Base-by-base conservation (phyloP, 2,797 vertebrate genomes). In the Smutsia gigantea region DNA sequence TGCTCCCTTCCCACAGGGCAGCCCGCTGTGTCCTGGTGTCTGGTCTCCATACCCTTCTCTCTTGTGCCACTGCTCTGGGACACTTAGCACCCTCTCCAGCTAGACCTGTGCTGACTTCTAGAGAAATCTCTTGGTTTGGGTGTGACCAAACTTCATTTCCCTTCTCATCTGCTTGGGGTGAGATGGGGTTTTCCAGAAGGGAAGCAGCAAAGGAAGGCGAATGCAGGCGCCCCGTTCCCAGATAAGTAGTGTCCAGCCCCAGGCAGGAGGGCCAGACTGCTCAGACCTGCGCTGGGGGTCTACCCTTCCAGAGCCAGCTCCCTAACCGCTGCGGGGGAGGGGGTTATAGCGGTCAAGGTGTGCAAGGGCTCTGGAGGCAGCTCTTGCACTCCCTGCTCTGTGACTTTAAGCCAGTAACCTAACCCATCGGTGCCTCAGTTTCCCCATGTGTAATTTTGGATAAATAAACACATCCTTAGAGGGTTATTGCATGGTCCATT, bases 401-500 rank as follows among this genome's bases (percentile, higher is more conserved):
- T 90, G 63, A 74, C 29, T 42, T 72, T 14, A 75, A 53, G 55
- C 57, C 19, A 31, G 6, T 23, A 9, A 11, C 64, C 55, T 21
- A 34, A 15, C 39, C 78, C 6, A 4, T 7, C 17, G 29, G 61
- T 51, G 25, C 69, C 51, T 57, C 42, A 1, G 64, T 63, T 49
- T 57, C 21, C 21, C 39, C 27, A 5, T 8, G 11, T 61, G 4
- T 27, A 14, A 59, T 42, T 25, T n/a, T 64, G 25, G 61, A 29
- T 18, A 68, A 53, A n/a, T 23, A 29, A 68, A 15, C 25, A 25
- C 1, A 9, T n/a, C 55, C 39, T 87, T 13, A 14, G 0, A 2
- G 5, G 75, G 4, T 21, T n/a, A 37, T 23, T 0, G 7, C 37
- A 21, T 0, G 0, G 46, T 27, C 37, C 23, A 8, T 3, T 3